Evolutionary conservation across 1,140 invertebrate genomes (phyloP).

Genomic region (Drosophila miranda): DNA sequence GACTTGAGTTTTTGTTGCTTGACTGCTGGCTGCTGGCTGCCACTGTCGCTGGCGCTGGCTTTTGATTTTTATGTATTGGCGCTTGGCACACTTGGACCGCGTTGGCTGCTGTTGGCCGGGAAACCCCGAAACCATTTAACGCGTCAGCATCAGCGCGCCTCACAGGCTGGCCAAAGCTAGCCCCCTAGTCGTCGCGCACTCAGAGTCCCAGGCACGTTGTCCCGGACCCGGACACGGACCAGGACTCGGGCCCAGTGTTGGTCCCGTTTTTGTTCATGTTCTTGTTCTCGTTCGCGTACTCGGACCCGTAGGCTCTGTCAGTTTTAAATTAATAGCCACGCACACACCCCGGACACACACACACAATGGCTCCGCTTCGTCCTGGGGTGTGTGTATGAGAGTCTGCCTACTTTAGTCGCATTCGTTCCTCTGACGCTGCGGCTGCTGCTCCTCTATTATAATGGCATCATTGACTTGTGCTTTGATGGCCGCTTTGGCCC

Average conservation of each 20-base stretch:
- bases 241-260: constrained; percentile 4
- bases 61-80: constrained; percentile 73
- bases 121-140: constrained; percentile 75
- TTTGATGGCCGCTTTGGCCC: constrained; percentile 55
- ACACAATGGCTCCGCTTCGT: constrained; percentile 26
- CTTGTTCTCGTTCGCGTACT: constrained; percentile 1
- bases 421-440: constrained; percentile 8
- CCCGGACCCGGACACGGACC: constrained; percentile 15
- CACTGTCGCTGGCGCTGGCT: constrained; percentile 37
- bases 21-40: neutral
- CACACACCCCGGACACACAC: constrained; percentile 32
- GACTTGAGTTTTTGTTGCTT: constrained; percentile 49
- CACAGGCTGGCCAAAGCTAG: constrained; percentile 63
- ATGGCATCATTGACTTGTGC: constrained; percentile 75
- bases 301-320: constrained; percentile 66
- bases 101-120: constrained; percentile 55
- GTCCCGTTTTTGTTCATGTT: too few relatives aligned
- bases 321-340: constrained; percentile 76
- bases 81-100: constrained; percentile 70
- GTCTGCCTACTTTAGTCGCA: constrained; percentile 50
- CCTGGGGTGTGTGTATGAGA: constrained; percentile 31
- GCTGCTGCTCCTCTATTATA: constrained; percentile 55
- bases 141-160: constrained; percentile 70
- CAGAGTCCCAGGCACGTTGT: constrained; percentile 60
- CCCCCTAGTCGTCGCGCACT: constrained; percentile 34